Evolutionary conservation across 2,888 invertebrate genomes (phyloP).

Genomic region (Cheilosia scutellata): DNA sequence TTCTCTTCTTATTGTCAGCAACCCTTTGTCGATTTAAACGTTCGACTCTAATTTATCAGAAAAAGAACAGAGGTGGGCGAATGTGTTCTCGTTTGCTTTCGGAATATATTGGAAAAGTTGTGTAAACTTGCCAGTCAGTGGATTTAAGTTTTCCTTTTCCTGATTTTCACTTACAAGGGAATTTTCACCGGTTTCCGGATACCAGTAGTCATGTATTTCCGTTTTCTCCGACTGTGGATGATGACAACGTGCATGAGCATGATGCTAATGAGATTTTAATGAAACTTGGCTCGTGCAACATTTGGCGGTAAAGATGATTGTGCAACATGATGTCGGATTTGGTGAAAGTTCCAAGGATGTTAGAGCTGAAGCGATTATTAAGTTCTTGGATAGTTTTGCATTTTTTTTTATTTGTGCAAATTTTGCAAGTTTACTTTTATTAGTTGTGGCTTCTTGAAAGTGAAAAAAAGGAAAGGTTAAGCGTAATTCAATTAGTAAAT

Average conservation of each 20-base stretch:
- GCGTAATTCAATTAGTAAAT: too few relatives aligned
- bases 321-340: constrained; percentile 47
- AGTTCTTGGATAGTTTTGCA: constrained; percentile 8
- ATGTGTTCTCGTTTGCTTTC: constrained; percentile 19
- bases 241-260: constrained; percentile 63
- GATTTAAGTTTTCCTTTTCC: constrained; percentile 38
- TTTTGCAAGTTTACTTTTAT: constrained; percentile 33
- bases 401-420: neutral
- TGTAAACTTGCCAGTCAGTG: constrained; percentile 26
- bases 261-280: constrained; percentile 76
- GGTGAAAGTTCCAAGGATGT: constrained; percentile 34
- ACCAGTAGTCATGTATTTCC: constrained; percentile 49
- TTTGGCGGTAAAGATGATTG: constrained; percentile 38
- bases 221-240: constrained; percentile 41
- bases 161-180: constrained; percentile 4
- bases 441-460: constrained; percentile 9
- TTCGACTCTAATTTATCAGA: constrained; percentile 28
- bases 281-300: constrained; percentile 58
- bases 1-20: neutral
- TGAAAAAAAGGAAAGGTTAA: neutral
- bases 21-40: neutral
- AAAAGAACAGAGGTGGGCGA: neutral
- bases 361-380: constrained; percentile 45
- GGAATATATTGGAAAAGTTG: constrained; percentile 62
- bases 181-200: constrained; percentile 27